phyloP scores from a whole-genome alignment of 2,888 invertebrate species.

The Drosophila ochracea region DNA sequence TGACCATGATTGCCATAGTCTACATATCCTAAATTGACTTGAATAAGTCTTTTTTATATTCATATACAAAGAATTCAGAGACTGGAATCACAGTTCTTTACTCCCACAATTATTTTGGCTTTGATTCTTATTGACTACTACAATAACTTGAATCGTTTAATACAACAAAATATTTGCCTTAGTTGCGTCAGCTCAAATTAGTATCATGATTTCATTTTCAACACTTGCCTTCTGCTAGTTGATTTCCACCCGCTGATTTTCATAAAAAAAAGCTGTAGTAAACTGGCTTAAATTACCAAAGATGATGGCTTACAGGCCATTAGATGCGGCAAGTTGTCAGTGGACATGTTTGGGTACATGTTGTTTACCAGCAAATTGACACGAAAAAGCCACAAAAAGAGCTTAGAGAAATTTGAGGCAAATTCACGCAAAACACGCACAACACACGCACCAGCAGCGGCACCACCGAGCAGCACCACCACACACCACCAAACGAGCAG shows the following conservation, averaged over 20 bases:
- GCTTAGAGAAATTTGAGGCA: slow-evolving; percentile 68
- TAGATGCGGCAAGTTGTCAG: slow-evolving; percentile 64
- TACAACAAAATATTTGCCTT: neutral
- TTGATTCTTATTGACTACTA: neutral
- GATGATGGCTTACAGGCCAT: slow-evolving; percentile 57
- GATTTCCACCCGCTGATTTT: slow-evolving; percentile 54
- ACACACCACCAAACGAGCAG: neutral
- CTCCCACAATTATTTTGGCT: neutral
- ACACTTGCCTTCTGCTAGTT: slow-evolving; percentile 18
- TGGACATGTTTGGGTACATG: slow-evolving; percentile 60
- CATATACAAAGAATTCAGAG: neutral
- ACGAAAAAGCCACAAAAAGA: slow-evolving; percentile 65
- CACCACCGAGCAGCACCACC: neutral
- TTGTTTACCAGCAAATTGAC: slow-evolving; percentile 69
- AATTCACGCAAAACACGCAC: slow-evolving; percentile 28
- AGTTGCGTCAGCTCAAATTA: slow-evolving; percentile 6
- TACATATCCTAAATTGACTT: neutral
- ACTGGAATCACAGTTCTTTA: neutral
- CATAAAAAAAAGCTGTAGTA: slow-evolving; percentile 36
- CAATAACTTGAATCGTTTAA: neutral
- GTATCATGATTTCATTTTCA: slow-evolving; percentile 11
- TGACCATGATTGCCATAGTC: too few relatives aligned
- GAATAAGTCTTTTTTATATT: neutral
- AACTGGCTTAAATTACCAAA: slow-evolving; percentile 45
- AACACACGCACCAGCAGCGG: slow-evolving; percentile 17